Conservation (phyloP, 2,888 invertebrate genomes). For the Phyllotreta striolata region DNA sequence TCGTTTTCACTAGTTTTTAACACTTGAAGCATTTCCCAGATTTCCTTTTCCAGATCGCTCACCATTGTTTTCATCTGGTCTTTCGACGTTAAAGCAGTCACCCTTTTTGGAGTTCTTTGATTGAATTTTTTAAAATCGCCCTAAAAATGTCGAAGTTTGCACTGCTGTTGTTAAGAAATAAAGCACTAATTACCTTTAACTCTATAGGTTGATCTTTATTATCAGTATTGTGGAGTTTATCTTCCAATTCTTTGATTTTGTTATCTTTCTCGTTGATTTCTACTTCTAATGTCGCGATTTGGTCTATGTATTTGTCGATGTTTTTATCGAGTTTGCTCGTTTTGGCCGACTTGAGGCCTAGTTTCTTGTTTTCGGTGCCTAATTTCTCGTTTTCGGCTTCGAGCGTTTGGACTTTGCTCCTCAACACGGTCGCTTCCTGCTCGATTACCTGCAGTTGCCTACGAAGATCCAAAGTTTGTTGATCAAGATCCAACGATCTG, state of each 20-base stretch:
- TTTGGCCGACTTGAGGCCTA: conserved; percentile 70
- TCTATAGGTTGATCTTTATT: conserved; percentile 9
- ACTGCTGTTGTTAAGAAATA: not conserved
- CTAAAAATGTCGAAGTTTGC: conserved; percentile 53
- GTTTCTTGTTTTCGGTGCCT: conserved; percentile 74
- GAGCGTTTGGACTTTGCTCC: conserved; percentile 72
- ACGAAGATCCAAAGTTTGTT: conserved; percentile 74
- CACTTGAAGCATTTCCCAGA: conserved; percentile 73
- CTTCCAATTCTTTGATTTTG: conserved; percentile 67
- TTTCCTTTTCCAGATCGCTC: conserved; percentile 87
- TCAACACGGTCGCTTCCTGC: conserved; percentile 75
- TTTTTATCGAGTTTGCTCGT: conserved; percentile 65
- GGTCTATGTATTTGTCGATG: conserved; percentile 67
- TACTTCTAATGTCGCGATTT: conserved; percentile 69
- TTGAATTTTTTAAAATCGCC: conserved; percentile 72
- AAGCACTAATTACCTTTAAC: conserved; percentile 12
- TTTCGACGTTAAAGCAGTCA: conserved; percentile 76
- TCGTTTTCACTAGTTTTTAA: conserved; percentile 68
- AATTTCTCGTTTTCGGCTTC: conserved; percentile 82
- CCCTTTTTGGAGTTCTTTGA: conserved; percentile 76
- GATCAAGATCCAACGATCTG: conserved; percentile 71
- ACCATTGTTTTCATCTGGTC: conserved; percentile 83
- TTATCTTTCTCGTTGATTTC: conserved; percentile 68
- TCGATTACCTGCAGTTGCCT: conserved; percentile 79
- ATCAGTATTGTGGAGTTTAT: conserved; percentile 22